These are phyloP conservation scores for Gulo gulo DNA, from an alignment of 2,113 vertebrate species.

Conservation along the genomic window DNA sequence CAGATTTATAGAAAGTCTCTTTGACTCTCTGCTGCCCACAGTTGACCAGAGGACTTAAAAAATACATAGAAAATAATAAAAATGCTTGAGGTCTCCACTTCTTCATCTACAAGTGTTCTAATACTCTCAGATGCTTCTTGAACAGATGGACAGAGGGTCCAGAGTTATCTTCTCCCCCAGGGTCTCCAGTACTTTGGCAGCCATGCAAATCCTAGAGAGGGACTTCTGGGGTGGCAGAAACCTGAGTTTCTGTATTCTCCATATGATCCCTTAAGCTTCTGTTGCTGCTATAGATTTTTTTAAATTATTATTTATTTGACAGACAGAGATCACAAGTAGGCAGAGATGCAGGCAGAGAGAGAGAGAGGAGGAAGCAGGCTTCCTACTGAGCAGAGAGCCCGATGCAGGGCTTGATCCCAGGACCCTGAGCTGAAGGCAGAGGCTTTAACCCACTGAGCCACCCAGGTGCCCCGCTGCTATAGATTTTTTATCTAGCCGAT, in stretches of 20 bases:
- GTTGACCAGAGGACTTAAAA: not conserved
- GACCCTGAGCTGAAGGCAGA: too few species aligned
- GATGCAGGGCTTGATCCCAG: too few species aligned
- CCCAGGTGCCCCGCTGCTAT: not conserved
- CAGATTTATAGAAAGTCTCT: not conserved
- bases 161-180: not conserved
- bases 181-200: not conserved
- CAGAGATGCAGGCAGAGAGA: too few species aligned
- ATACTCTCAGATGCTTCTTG: not conserved
- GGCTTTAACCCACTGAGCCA: too few species aligned
- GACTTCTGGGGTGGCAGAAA: not conserved
- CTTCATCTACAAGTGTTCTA: not conserved
- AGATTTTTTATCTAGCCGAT: not conserved
- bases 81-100: not conserved
- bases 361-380: too few species aligned
- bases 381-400: too few species aligned
- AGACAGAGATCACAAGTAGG: too few species aligned
- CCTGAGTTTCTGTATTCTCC: not conserved
- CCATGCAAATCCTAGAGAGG: not conserved
- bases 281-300: not conserved
- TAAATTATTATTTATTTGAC: too few species aligned
- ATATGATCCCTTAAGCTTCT: not conserved
- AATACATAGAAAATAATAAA: not conserved
- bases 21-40: not conserved
- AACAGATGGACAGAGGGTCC: not conserved